phyloP scores from a whole-genome alignment of 2,113 vertebrate genomes.

The Sinocyclocheilus maitianheensis region DNA sequence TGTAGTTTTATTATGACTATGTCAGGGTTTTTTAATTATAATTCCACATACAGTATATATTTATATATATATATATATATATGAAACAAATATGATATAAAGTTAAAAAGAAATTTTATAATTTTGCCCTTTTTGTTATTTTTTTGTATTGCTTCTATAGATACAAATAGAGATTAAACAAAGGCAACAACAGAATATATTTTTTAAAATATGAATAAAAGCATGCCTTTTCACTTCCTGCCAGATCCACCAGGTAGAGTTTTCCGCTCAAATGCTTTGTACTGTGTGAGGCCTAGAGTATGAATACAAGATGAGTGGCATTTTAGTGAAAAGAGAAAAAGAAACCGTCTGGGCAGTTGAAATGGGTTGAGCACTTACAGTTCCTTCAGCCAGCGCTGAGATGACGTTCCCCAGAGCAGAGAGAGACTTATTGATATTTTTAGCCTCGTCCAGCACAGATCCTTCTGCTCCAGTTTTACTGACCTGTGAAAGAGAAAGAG shows the following conservation, averaged over 20 bases:
- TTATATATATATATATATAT: too few relatives aligned
- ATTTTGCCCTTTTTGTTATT: not conserved
- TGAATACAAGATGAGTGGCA: not conserved
- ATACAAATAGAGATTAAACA: not conserved
- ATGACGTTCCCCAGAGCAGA: constrained; percentile 97
- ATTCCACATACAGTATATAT: not conserved
- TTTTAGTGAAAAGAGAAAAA: not conserved
- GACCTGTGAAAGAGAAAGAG: constrained; percentile 76
- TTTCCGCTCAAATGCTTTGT: constrained; percentile 82
- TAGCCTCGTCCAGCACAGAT: constrained; percentile 93
- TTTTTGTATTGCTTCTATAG: not conserved
- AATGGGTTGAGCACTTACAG: constrained; percentile 71
- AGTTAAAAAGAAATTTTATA: not conserved
- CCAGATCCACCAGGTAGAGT: constrained; percentile 95
- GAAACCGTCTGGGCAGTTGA: not conserved
- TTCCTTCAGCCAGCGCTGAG: constrained; percentile 94
- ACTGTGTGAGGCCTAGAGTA: not conserved
- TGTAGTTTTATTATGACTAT: not conserved
- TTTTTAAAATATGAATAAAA: too few relatives aligned
- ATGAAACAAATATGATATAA: not conserved
- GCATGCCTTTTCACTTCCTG: constrained; percentile 93
- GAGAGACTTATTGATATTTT: constrained; percentile 99
- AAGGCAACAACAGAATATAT: not conserved
- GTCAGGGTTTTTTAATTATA: not conserved
- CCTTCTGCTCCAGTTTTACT: constrained; percentile 98